phyloP scores from a whole-genome alignment of 2,888 invertebrate genomes.

The Sminthurides aquaticus region DNA sequence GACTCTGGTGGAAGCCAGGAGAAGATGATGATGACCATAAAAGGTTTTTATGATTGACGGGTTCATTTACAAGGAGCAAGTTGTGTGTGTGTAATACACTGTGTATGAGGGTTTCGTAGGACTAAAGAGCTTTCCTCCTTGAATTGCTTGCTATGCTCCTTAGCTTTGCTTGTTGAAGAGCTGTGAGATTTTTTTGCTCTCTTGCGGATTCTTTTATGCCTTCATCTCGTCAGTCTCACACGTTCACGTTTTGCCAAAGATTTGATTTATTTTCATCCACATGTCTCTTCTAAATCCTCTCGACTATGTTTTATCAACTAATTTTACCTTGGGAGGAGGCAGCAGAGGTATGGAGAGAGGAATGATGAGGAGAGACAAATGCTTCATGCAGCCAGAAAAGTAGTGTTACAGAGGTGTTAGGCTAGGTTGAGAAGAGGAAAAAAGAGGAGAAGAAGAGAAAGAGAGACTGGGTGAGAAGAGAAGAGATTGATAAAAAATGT shows the following conservation, averaged over 20 bases:
- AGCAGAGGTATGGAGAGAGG: too few species aligned
- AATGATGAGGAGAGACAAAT: too few species aligned
- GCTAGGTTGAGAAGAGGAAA: too few species aligned
- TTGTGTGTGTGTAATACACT: neutral
- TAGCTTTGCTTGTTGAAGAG: too few species aligned
- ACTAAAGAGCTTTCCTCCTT: too few species aligned
- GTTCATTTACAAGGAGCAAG: constrained; percentile 7
- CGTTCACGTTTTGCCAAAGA: neutral
- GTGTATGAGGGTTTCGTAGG: neutral
- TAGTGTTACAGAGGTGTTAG: too few species aligned
- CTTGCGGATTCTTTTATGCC: neutral
- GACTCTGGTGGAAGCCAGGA: neutral
- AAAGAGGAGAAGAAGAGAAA: neutral
- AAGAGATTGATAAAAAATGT: neutral
- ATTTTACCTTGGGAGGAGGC: too few species aligned
- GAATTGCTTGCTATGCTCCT: too few species aligned
- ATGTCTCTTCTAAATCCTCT: too few species aligned
- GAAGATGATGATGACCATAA: constrained; percentile 6
- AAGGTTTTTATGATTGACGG: constrained; percentile 9
- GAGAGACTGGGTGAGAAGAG: neutral
- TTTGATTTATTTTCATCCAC: too few species aligned
- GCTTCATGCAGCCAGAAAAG: too few species aligned
- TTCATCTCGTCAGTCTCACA: neutral
- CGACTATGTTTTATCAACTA: too few species aligned
- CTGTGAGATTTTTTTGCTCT: neutral